These are phyloP conservation scores for Prosapia bicincta DNA, from an alignment of 2,888 invertebrate genomes.

Conservation along the genomic window DNA sequence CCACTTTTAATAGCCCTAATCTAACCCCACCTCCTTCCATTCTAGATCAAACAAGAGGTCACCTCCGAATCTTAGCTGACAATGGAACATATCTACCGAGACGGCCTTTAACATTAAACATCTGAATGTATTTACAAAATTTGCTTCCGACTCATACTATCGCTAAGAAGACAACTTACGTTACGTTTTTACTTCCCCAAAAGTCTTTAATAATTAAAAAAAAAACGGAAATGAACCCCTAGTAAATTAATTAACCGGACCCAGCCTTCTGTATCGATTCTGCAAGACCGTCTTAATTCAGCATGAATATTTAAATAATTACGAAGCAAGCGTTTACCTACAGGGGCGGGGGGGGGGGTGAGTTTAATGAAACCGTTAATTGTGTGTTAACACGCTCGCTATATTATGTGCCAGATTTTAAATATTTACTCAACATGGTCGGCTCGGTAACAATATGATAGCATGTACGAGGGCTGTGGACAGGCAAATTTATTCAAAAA, in stretches of 20 bases:
- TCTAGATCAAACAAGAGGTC: too few species aligned
- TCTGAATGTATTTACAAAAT: too few species aligned
- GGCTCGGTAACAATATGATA: not conserved
- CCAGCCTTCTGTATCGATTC: not conserved
- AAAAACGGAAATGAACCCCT: too few species aligned
- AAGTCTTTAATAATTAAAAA: too few species aligned
- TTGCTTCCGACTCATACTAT: too few species aligned
- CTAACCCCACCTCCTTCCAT: too few species aligned
- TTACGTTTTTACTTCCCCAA: too few species aligned
- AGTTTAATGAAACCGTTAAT: not conserved
- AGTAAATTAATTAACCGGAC: not conserved
- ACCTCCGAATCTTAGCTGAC: too few species aligned
- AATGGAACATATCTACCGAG: too few species aligned
- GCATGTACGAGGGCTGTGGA: not conserved
- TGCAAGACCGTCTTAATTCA: not conserved
- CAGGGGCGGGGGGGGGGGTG: not conserved
- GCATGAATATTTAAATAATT: not conserved
- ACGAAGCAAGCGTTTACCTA: not conserved
- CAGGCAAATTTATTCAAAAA: not conserved
- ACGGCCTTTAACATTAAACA: too few species aligned
- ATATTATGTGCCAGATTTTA: not conserved
- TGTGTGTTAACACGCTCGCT: not conserved
- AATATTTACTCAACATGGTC: not conserved
- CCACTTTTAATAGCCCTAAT: too few species aligned
- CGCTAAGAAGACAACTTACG: too few species aligned